These are phyloP conservation scores for Harmothoe impar DNA, from an alignment of 2,888 invertebrate species.

Conservation along the genomic window DNA sequence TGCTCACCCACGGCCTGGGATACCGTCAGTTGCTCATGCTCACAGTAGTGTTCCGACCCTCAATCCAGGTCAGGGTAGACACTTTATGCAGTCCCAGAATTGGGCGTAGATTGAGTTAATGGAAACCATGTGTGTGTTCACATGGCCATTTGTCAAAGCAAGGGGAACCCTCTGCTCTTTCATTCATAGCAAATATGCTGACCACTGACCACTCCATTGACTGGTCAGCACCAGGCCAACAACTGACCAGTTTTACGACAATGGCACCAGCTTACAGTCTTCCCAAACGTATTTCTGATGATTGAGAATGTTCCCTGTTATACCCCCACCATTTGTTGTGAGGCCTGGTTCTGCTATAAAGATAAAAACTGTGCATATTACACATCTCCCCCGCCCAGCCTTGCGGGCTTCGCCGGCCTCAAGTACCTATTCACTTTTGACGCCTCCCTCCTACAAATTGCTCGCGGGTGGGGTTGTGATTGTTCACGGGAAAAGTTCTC, in stretches of 20 bases:
- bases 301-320: no score
- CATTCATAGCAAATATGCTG: not conserved
- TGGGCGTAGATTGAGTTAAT: not conserved
- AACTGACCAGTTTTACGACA: not conserved
- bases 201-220: not conserved
- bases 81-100: not conserved
- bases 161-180: not conserved
- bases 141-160: not conserved
- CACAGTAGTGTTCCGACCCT: not conserved
- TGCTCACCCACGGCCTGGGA: not conserved
- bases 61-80: not conserved
- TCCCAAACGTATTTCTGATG: not conserved
- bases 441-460: conserved; percentile 10
- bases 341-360: not conserved
- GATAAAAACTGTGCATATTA: not conserved
- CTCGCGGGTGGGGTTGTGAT: not conserved
- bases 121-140: conserved; percentile 10
- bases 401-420: not conserved
- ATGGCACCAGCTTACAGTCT: not conserved
- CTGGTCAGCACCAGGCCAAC: not conserved
- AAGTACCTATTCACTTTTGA: conserved; percentile 41
- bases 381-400: not conserved
- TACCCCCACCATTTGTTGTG: not conserved
- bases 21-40: conserved; percentile 14
- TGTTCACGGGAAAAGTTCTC: conserved; percentile 22